Conservation (phyloP, 2,797 vertebrate species). For the Sciaenops ocellatus region DNA sequence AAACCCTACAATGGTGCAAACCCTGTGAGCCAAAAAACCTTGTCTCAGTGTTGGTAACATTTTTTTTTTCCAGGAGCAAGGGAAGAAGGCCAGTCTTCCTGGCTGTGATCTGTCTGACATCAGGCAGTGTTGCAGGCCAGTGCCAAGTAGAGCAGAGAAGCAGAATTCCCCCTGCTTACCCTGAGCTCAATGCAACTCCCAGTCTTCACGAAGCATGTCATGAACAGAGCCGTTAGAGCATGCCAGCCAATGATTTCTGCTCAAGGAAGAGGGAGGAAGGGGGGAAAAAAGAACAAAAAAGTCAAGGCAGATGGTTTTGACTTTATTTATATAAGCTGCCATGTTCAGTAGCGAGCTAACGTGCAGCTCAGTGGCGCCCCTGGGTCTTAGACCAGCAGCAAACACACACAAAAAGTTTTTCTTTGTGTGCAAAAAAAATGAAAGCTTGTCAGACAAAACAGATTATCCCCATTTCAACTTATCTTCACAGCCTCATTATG, state of each 20-base stretch:
- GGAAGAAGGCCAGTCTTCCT: constrained; percentile 75
- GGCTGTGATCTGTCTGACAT: constrained; percentile 82
- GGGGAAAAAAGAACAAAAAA: constrained; percentile 31
- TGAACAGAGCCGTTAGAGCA: constrained; percentile 67
- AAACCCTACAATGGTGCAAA: constrained; percentile 54
- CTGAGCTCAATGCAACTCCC: constrained; percentile 73
- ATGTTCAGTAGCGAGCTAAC: constrained; percentile 51
- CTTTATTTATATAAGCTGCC: constrained; percentile 61
- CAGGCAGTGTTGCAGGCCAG: constrained; percentile 67
- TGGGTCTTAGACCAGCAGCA: constrained; percentile 19
- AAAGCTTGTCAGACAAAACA: constrained; percentile 39
- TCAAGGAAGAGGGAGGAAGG: constrained; percentile 20
- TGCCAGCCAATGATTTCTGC: constrained; percentile 70
- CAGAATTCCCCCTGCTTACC: constrained; percentile 79
- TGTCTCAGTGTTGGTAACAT: constrained; percentile 60
- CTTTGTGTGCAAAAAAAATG: constrained; percentile 36
- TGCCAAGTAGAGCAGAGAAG: constrained; percentile 79
- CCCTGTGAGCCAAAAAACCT: constrained; percentile 40
- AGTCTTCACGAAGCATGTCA: constrained; percentile 74
- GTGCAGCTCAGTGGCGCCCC: constrained; percentile 31
- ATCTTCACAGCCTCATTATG: constrained; percentile 60
- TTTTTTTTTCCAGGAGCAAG: constrained; percentile 75
- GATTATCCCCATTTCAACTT: constrained; percentile 32
- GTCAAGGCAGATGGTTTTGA: constrained; percentile 60
- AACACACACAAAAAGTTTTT: constrained; percentile 12